Evolutionary conservation across 2,113 vertebrate genomes (phyloP), one percentile per base, ranked within the genome.

Genomic region (Paramisgurnus dabryanus): DNA sequence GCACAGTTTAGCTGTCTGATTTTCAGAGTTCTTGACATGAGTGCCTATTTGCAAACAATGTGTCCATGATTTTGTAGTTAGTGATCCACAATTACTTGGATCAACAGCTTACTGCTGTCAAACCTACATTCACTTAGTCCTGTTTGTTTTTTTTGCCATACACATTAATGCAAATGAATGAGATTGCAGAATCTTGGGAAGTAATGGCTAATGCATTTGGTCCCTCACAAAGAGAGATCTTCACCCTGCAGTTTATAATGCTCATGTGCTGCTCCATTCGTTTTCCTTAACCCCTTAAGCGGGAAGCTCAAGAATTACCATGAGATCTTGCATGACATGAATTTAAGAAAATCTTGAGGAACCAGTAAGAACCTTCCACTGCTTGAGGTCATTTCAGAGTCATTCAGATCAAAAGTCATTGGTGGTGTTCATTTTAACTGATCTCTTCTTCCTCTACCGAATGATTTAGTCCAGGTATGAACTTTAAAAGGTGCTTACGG

Each of bases 381-480:
- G 1, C 47, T 7, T 12, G 50, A 41, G 15, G 50, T 57, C 50
- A 7, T 41, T 41, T n/a, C 34, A 41, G 18, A 58, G 7, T 72
- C n/a, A 75, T 15, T 58, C 60, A 17, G 41, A 18, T 27, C 60
- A 65, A 12, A 55, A 76, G 60, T 75, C 49, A 78, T 2, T 67
- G 15, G 5, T 63, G 18, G 5, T 12, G 10, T 12, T 39, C 22
- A 41, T 18, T 18, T 87, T 63, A 80, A 1, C 86, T 90, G 10
- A 87, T 91, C 64, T 96, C 96, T 43, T 99, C 97, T 86, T 98
- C 97, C 76, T 98, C 95, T 10, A 98, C 92, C 0, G 97, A 94
- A 45, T 93, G 89, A 58, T 97, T 95, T 41, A 99, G 93, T 81
- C 95, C 95, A 1, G 98, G 98, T 9, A 99, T 91, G 86, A 98